Percentiles rank a stretch among this genome's conserved stretches.
Conservation (phyloP, 2,888 invertebrate genomes). For the Smittia sp. region DNA sequence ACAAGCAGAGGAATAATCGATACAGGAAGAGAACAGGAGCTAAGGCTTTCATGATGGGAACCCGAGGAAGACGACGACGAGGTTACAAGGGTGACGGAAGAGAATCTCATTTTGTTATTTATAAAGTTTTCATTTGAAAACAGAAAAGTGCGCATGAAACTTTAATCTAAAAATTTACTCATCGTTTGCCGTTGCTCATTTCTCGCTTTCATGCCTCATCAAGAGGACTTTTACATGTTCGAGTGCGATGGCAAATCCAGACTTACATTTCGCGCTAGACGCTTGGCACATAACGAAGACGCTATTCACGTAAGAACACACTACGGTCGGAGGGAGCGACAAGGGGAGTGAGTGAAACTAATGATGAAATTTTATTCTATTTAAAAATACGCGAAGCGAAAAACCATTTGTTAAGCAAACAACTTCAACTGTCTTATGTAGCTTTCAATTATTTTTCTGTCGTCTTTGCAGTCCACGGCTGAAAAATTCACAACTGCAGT, state of each 20-base stretch:
- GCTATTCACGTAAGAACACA: too few species aligned
- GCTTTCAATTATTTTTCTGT: slow-evolving; percentile 19
- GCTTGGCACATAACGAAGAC: not conserved
- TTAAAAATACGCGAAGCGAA: slow-evolving; percentile 23
- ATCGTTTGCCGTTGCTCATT: not conserved
- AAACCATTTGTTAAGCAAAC: slow-evolving; percentile 32
- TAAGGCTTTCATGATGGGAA: not conserved
- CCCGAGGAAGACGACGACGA: not conserved
- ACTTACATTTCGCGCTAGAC: not conserved
- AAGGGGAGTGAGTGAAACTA: not conserved
- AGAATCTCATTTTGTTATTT: slow-evolving; percentile 13
- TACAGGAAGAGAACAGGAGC: not conserved
- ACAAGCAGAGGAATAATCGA: not conserved
- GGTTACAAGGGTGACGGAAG: not conserved
- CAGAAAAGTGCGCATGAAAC: not conserved
- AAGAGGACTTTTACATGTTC: not conserved
- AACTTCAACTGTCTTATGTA: slow-evolving; percentile 24
- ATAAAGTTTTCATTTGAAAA: not conserved
- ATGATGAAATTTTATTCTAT: slow-evolving; percentile 21
- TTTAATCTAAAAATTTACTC: slow-evolving; percentile 25
- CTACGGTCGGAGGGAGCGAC: not conserved
- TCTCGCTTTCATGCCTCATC: slow-evolving; percentile 37
- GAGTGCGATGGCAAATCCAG: slow-evolving; percentile 19
- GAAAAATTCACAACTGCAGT: not conserved
- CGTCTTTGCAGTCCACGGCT: not conserved